Base-by-base conservation (phyloP, 92 coral and sea anemone species). In the Palythoa grandis region DNA sequence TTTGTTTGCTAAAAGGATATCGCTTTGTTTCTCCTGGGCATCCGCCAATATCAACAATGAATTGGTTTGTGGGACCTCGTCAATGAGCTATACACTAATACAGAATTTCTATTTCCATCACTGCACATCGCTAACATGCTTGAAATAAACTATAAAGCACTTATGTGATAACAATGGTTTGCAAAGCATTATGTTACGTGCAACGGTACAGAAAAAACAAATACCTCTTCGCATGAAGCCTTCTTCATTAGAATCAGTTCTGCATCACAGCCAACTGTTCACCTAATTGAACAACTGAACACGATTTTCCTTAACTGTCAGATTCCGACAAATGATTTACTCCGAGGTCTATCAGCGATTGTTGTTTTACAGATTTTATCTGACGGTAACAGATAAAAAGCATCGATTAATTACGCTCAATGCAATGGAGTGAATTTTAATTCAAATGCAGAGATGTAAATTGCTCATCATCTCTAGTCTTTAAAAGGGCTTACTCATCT, bases 301-400 rank as follows among this genome's bases (percentile, higher is more conserved):
- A 2, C 7, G 20, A 3, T 61, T 63, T 9, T 10, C 4, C 69
- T 63, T 19, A n/a, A 9, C 19, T 63, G 69, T 17, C 69, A 63
- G 69, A 63, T 19, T 7, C 23, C 69, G 29, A 63, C 23, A 19
- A 63, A 63, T 63, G 11, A 63, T 63, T 63, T 63, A 3, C 25
- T n/a, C 22, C 17, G 22, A 63, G 25, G 69, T 50, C 78, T 40
- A 50, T 74, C 78, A 20, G 58, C 78, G 25, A 40, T 48, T 74
- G 29, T 73, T 70, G 74, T 70, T 70, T 70, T 35, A 50, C 3
- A 20, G 60, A 74, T 74, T 50, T 74, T 74, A 74, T 74, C 78
- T 43, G 25, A 29, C 40, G 48, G 43, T 70, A 70, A 74, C 50
- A 74, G 61, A 74, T 74, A 43, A 74, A n/a, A 50, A 74, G 60